Percentiles rank a stretch among this genome's conserved stretches.
Evolutionary conservation across 1,140 invertebrate genomes (phyloP).

Genomic region (Medauroidea extradentata): DNA sequence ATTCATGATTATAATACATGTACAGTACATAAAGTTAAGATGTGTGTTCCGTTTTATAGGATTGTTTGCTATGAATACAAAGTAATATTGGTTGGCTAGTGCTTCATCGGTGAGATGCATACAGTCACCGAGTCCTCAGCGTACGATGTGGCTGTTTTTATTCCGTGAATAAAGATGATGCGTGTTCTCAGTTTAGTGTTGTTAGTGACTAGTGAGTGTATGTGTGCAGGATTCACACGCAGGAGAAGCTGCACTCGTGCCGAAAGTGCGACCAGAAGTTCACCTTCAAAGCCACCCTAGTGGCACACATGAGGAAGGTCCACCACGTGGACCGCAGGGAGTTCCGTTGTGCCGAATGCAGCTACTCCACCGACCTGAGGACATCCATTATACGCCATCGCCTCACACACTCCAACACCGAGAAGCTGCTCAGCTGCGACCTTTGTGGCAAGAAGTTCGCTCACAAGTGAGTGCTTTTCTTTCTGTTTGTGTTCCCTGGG

Average conservation of each 20-base stretch:
- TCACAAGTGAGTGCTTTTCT: slow-evolving; percentile 53
- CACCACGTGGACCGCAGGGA: slow-evolving; percentile 33
- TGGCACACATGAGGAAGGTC: slow-evolving; percentile 48
- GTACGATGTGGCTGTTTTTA: no score
- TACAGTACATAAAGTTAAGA: no score
- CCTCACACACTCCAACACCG: slow-evolving; percentile 11
- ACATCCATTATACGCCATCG: slow-evolving; percentile 1
- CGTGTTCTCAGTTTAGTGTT: no score
- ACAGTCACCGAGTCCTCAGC: no score
- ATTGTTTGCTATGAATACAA: no score
- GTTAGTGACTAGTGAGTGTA: no score
- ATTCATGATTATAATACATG: no score
- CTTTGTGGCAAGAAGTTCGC: slow-evolving; percentile 56
- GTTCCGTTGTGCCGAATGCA: neutral
- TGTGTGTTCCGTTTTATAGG: no score
- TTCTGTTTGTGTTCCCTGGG: no score
- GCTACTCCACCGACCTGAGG: neutral
- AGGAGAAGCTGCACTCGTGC: slow-evolving; percentile 72
- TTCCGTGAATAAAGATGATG: no score
- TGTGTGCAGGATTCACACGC: slow-evolving; percentile 61
- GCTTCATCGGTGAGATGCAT: no score
- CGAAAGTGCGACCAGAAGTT: slow-evolving; percentile 57
- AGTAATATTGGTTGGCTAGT: no score
- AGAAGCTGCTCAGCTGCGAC: slow-evolving; percentile 48
- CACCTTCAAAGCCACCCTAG: slow-evolving; percentile 26